Evolutionary conservation across 1,140 invertebrate genomes (phyloP).

Genomic region (Drosophila sproati): DNA sequence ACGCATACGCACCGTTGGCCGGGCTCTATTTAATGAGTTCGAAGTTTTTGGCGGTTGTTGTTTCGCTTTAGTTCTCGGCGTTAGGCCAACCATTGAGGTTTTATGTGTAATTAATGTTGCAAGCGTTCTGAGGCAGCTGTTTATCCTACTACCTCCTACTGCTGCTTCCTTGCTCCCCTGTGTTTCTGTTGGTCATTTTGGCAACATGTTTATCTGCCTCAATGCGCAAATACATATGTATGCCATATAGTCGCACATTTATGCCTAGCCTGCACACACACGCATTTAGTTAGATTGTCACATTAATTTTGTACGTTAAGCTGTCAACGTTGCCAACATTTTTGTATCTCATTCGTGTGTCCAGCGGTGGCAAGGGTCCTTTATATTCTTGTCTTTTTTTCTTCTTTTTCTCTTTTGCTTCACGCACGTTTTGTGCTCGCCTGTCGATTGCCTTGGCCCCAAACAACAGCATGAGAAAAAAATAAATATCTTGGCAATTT

Average conservation of each 20-base stretch:
- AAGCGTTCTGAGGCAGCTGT: conserved; percentile 43
- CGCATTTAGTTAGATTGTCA: conserved; percentile 70
- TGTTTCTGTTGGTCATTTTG: conserved; percentile 55
- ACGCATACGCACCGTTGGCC: conserved; percentile 67
- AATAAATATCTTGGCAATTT: conserved; percentile 51
- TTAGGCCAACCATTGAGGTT: conserved; percentile 24
- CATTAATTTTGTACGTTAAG: conserved; percentile 81
- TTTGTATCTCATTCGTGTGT: conserved; percentile 58
- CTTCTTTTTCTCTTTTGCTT: conserved; percentile 1
- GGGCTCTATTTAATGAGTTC: conserved; percentile 65
- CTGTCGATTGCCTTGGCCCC: conserved; percentile 27
- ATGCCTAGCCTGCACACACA: conserved; percentile 36
- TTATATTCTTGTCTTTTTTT: conserved; percentile 19
- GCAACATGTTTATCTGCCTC: conserved; percentile 78
- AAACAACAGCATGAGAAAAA: neutral
- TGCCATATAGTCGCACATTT: conserved; percentile 41
- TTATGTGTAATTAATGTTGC: conserved; percentile 67
- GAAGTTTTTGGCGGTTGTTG: conserved; percentile 29
- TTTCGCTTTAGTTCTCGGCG: neutral
- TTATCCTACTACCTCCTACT: neutral
- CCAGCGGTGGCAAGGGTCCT: conserved; percentile 1
- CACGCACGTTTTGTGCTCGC: conserved; percentile 6
- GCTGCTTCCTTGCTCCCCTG: neutral
- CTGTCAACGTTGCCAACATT: conserved; percentile 77
- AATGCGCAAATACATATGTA: conserved; percentile 51